These are phyloP conservation scores for Panagrolaimus sp. DNA, from an alignment of 1,140 invertebrate genomes.

Conservation along the genomic window DNA sequence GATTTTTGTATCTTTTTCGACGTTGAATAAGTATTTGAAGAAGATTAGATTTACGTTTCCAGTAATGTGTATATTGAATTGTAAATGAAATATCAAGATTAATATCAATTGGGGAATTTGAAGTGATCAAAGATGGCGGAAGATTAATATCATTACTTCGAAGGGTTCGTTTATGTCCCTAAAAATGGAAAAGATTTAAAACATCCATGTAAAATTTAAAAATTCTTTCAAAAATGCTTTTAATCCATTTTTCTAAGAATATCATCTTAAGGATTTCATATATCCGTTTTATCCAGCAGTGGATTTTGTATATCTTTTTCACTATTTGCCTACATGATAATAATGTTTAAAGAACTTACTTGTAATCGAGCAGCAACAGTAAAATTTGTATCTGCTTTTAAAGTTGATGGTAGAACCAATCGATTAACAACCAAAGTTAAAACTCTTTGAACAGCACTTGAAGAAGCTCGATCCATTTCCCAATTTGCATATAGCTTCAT, in stretches of 20 bases:
- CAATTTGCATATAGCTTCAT: conserved; percentile 49
- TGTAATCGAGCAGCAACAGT: not conserved
- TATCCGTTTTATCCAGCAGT: no score
- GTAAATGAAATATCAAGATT: conserved; percentile 22
- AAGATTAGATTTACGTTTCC: conserved; percentile 91
- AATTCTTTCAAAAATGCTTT: no score
- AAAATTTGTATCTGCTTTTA: conserved; percentile 1
- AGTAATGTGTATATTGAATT: conserved; percentile 86
- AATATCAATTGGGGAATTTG: not conserved
- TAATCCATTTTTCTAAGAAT: no score
- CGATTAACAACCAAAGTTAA: not conserved
- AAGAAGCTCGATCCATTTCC: conserved; percentile 22
- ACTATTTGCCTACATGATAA: not conserved
- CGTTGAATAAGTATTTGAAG: conserved; percentile 82
- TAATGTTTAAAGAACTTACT: not conserved
- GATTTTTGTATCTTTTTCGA: conserved; percentile 92
- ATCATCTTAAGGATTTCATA: no score
- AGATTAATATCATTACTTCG: conserved; percentile 41
- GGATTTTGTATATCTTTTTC: no score
- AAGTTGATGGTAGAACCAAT: not conserved
- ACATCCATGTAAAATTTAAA: conserved; percentile 10
- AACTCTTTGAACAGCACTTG: not conserved
- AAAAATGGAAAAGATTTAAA: conserved; percentile 10
- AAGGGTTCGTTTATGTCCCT: conserved; percentile 43
- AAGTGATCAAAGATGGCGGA: not conserved